Base-by-base conservation (phyloP, 1,140 invertebrate species). In the Microvelia longipes region DNA sequence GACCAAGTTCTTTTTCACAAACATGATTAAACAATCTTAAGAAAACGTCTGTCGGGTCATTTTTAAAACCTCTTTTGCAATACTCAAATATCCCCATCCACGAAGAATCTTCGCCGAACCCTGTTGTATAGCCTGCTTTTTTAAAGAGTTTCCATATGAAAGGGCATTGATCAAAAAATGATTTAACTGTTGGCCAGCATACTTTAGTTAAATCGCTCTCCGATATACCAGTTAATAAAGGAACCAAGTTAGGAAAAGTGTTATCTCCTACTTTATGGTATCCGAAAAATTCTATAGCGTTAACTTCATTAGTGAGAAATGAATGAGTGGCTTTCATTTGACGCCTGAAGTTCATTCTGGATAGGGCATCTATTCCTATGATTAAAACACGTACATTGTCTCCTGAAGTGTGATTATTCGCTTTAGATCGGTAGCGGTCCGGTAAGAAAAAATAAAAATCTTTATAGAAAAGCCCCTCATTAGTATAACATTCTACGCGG, bases 301-400 rank as follows among this genome's bases (percentile, higher is more conserved):
- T 74, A 29, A 81, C 70, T 13, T 78, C 70, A 15, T 77, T 71
- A 1, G 77, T 73, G 0, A 86, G 75, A 69, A 80, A 82, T 1
- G 74, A 30, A 19, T 79, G 73, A 0, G 84, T 85, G 62, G 76
- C 73, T 1, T 80, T 81, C 78, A 87, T 80, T 72, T 85, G 83
- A 1, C 85, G 77, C 13, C 81, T 77, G 69, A 84, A 82, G 76
- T 86, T 86, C 27, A 84, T 76, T 28, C 83, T 77, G 1, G 85
- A 87, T 29, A 85, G 79, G 0, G 84, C 82, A 75, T 87, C 85
- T 1, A 86, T 81, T 0, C 93, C 94, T 27, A 95, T 77, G 13
- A 95, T 81, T 24, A 94, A 81, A 0, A 96, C 82, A 62, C 67
- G 72, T 0, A 72, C 62, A 14, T 67, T 63, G 1, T 67, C 72